Percentiles rank a stretch among this genome's conserved stretches.
Evolutionary conservation across 1,140 invertebrate genomes (phyloP).

Genomic region (Drosophila kurseongensis): DNA sequence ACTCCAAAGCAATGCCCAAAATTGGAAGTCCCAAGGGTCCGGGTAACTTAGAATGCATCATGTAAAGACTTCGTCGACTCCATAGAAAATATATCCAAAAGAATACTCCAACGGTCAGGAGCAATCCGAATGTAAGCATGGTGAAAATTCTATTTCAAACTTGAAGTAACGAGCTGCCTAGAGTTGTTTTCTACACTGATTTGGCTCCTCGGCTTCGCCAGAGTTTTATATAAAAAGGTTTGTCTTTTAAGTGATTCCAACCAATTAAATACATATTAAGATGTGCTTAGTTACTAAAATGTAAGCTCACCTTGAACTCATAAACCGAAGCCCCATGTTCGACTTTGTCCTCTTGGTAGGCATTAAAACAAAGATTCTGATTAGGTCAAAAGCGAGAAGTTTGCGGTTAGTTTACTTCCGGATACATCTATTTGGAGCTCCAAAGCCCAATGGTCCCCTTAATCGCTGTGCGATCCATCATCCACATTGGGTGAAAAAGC

Average conservation of each 20-base stretch:
- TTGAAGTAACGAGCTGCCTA: background rate
- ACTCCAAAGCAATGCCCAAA: slow-evolving; percentile 31
- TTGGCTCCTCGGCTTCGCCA: background rate
- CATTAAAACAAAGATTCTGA: background rate
- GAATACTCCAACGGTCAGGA: slow-evolving; percentile 9
- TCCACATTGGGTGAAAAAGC: slow-evolving; percentile 44
- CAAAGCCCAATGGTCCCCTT: background rate
- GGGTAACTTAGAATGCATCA: slow-evolving; percentile 48
- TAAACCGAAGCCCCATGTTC: background rate
- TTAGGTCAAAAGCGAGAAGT: background rate
- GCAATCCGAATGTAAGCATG: slow-evolving; percentile 20
- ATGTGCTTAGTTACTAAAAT: background rate
- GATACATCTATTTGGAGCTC: background rate
- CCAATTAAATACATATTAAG: slow-evolving; percentile 1
- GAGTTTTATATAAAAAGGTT: slow-evolving; percentile 11
- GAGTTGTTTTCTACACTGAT: background rate
- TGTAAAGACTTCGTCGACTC: slow-evolving; percentile 64
- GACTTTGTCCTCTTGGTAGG: background rate
- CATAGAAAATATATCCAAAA: slow-evolving; percentile 66
- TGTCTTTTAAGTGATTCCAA: background rate
- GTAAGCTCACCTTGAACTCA: slow-evolving; percentile 3
- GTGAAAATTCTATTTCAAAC: background rate
- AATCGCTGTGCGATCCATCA: slow-evolving; percentile 57
- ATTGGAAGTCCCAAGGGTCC: slow-evolving; percentile 59
- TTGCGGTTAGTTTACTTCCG: slow-evolving; percentile 11